These are phyloP conservation scores for Hyles lineata DNA, from an alignment of 2,888 invertebrate genomes.

Conservation along the genomic window DNA sequence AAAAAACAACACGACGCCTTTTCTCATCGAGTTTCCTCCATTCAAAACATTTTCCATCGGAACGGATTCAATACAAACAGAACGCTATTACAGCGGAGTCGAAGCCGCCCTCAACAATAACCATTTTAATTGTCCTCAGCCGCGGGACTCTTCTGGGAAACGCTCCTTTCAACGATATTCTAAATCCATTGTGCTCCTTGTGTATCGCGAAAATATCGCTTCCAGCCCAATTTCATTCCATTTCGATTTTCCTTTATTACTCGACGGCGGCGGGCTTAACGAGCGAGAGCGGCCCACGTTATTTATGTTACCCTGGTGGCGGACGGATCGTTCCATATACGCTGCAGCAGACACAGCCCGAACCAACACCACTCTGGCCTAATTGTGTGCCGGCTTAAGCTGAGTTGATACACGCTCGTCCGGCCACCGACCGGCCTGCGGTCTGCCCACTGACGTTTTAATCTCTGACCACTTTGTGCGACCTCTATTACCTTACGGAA, in stretches of 20 bases:
- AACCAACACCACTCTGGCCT: slow-evolving; percentile 76
- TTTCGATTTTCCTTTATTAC: slow-evolving; percentile 85
- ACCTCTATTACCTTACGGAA: slow-evolving; percentile 15
- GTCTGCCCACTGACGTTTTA: slow-evolving; percentile 65
- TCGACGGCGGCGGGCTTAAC: slow-evolving; percentile 83
- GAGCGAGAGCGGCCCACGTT: slow-evolving; percentile 80
- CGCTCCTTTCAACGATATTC: slow-evolving; percentile 73
- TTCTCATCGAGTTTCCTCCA: slow-evolving; percentile 67
- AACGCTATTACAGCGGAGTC: slow-evolving; percentile 62
- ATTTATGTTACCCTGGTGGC: slow-evolving; percentile 84
- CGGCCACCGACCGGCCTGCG: slow-evolving; percentile 36
- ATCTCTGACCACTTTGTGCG: slow-evolving; percentile 60
- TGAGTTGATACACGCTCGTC: slow-evolving; percentile 66
- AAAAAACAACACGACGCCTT: slow-evolving; percentile 68
- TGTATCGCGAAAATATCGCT: slow-evolving; percentile 81
- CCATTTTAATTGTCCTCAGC: slow-evolving; percentile 78
- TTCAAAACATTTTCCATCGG: slow-evolving; percentile 73
- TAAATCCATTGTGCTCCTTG: slow-evolving; percentile 76
- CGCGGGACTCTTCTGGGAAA: slow-evolving; percentile 67
- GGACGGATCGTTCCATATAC: slow-evolving; percentile 82
- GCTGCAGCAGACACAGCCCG: slow-evolving; percentile 69
- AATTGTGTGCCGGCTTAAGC: slow-evolving; percentile 80
- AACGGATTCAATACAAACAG: slow-evolving; percentile 73
- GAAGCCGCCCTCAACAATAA: slow-evolving; percentile 71
- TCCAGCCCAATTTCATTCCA: slow-evolving; percentile 84